Conservation (phyloP, 2,113 vertebrate species). For the Sardina pilchardus region DNA sequence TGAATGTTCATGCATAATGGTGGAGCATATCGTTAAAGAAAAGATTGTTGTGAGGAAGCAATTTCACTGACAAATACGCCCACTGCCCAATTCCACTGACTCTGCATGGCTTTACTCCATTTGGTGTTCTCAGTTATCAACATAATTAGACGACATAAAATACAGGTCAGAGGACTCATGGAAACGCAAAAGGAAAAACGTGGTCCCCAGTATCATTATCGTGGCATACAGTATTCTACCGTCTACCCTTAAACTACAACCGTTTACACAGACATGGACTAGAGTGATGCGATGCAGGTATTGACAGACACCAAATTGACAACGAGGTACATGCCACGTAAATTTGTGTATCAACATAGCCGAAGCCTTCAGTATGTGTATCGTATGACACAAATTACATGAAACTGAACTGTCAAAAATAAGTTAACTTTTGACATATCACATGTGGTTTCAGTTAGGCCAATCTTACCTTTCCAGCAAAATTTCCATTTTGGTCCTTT, state of each 20-base stretch:
- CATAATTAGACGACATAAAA: conserved; percentile 20
- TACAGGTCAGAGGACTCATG: neutral
- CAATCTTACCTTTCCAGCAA: conserved; percentile 63
- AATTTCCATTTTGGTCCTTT: conserved; percentile 68
- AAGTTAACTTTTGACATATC: neutral
- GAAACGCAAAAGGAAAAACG: neutral
- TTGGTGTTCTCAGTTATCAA: conserved; percentile 17
- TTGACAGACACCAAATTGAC: neutral
- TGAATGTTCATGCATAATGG: neutral
- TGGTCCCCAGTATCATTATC: neutral
- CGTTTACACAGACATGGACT: neutral
- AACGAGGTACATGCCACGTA: neutral
- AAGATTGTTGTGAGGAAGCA: conserved; percentile 8
- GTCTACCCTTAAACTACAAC: neutral
- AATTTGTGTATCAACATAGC: neutral
- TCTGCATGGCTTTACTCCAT: conserved; percentile 27
- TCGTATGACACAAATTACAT: neutral
- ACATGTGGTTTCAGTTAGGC: neutral
- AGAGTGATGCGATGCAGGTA: neutral
- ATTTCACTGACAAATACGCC: conserved; percentile 15
- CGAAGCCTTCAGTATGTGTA: neutral
- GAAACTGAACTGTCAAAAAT: neutral
- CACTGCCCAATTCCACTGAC: conserved; percentile 15
- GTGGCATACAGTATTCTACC: neutral
- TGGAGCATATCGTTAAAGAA: neutral